Conservation (phyloP, 2,797 vertebrate genomes). For the Pseudomugil tenellus region DNA sequence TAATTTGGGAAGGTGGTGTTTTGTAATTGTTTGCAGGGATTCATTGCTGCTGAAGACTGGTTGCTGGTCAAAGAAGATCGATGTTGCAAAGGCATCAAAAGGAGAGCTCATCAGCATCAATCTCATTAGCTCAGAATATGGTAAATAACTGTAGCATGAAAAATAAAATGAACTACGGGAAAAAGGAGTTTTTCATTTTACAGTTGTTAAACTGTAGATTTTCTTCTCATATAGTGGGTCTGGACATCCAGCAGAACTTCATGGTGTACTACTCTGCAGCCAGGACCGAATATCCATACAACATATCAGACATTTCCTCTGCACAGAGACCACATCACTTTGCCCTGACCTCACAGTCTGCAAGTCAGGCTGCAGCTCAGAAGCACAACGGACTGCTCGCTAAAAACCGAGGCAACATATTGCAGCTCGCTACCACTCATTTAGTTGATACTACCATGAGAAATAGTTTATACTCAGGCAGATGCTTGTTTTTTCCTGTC, state of each 20-base stretch:
- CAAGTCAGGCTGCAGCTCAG: slow-evolving; percentile 38
- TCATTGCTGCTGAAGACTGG: slow-evolving; percentile 86
- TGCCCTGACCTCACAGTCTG: slow-evolving; percentile 29
- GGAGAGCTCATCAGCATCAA: slow-evolving; percentile 90
- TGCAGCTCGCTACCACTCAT: background rate
- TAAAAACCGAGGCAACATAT: slow-evolving; percentile 45
- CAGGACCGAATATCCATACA: slow-evolving; percentile 64
- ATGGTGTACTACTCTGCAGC: slow-evolving; percentile 84
- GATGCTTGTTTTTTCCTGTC: background rate
- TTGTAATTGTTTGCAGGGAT: slow-evolving; percentile 83
- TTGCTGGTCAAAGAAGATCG: slow-evolving; percentile 91
- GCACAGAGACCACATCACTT: slow-evolving; percentile 30
- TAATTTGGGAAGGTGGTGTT: background rate
- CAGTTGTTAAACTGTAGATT: background rate
- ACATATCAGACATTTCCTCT: background rate
- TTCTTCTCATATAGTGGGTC: slow-evolving; percentile 86
- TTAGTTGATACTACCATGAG: slow-evolving; percentile 1
- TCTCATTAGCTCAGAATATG: slow-evolving; percentile 96
- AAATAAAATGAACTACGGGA: too few relatives aligned
- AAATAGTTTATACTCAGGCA: background rate
- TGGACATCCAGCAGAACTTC: slow-evolving; percentile 90
- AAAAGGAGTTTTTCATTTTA: background rate
- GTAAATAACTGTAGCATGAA: slow-evolving; percentile 65
- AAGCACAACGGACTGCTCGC: slow-evolving; percentile 15
- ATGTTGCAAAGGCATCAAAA: slow-evolving; percentile 85